phyloP scores from a whole-genome alignment of 2,888 invertebrate genomes.

The Ectemnius cavifrons region DNA sequence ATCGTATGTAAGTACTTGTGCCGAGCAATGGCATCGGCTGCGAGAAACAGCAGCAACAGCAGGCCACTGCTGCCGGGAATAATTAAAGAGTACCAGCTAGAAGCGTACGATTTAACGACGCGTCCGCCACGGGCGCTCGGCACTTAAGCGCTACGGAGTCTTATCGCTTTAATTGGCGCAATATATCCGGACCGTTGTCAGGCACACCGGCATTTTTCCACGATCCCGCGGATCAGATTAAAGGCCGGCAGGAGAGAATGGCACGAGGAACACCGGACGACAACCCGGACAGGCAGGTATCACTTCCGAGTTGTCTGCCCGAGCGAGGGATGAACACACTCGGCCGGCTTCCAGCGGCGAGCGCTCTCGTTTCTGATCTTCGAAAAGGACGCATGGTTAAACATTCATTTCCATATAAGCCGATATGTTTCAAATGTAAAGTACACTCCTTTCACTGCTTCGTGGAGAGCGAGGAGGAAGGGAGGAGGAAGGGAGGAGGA shows the following conservation, averaged over 20 bases:
- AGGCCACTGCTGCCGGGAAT: conserved; percentile 15
- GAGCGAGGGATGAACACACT: conserved; percentile 32
- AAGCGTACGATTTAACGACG: conserved; percentile 42
- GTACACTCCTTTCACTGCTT: conserved; percentile 34
- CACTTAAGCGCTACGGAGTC: too few relatives aligned
- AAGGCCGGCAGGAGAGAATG: not conserved
- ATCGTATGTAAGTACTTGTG: conserved; percentile 37
- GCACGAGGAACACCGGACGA: conserved; percentile 36
- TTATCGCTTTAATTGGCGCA: too few relatives aligned
- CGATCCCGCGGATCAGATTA: conserved; percentile 34
- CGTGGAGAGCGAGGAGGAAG: conserved; percentile 38
- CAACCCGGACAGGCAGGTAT: conserved; percentile 43
- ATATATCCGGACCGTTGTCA: not conserved
- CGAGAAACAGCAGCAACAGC: not conserved
- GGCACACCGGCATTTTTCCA: conserved; percentile 15
- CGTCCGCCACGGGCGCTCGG: conserved; percentile 7
- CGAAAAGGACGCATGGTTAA: conserved; percentile 62
- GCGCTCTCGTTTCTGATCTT: conserved; percentile 42
- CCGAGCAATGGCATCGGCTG: conserved; percentile 42
- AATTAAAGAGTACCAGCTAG: conserved; percentile 47
- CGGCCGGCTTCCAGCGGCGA: conserved; percentile 48
- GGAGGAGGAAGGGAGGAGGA: conserved; percentile 41
- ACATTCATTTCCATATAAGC: conserved; percentile 73
- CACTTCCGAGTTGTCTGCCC: conserved; percentile 54
- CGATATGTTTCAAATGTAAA: conserved; percentile 73